Evolutionary conservation across 2,113 vertebrate species (phyloP), one percentile per base, ranked within the genome.

Genomic region (Emydocephalus ijimae): DNA sequence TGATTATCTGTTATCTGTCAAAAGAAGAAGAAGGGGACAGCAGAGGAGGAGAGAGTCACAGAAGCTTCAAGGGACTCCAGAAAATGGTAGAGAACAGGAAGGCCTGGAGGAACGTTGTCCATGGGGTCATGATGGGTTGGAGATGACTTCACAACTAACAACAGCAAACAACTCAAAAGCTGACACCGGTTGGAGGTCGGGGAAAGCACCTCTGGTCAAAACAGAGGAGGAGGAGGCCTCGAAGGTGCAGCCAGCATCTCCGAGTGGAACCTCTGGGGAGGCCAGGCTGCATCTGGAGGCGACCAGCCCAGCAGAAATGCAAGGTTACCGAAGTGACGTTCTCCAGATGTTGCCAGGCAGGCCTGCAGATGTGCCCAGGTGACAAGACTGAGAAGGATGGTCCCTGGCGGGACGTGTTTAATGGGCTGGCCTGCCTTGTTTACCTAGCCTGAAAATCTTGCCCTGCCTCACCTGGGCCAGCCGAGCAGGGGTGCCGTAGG

Each of bases 361-460:
- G 93, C 88, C 94, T 94, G 96, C 95, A 96, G 95, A 91, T 95
- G 96, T 94, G 94, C 93, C 2, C 85, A 95, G 94, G 96, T 96
- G 96, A 97, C 93, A 93, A 94, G 94, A 89, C 92, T 74, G 0
- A 87, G 3, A 89, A 69, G 89, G 92, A 5, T 3, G 21, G 54
- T 93, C 93, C 93, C 93, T 95, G 87, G 87, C 10, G 91, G 92
- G 92, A 14, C 10, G 56, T 52, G 94, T 93, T 91, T 93, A 93
- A 1, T 8, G 4, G 93, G 34, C 39, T 69, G 89, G 18, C 4
- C 86, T 85, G 91, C 88, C 81, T 88, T 39, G 89, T 56, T 90
- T 87, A 48, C 10, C 34, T 54, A 1, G 45, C 21, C 89, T 29
- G 92, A 29, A 69, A 87, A 56, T 39, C 45, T 93, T n/a, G 9